These are phyloP conservation scores for Hippopotamyrus pictus DNA, from an alignment of 2,797 vertebrate species.

Conservation along the genomic window DNA sequence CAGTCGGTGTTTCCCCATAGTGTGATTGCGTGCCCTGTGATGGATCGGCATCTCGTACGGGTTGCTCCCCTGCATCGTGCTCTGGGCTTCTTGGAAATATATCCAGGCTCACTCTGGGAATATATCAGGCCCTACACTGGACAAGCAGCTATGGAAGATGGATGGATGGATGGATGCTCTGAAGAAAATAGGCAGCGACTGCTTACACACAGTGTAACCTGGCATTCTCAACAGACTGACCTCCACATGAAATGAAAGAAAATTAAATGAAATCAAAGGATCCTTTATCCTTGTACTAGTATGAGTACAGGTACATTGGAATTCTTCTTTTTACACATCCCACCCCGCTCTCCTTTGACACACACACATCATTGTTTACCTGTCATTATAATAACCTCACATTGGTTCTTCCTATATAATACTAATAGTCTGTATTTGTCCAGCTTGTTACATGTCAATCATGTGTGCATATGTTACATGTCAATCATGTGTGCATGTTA, in stretches of 20 bases:
- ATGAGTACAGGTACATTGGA: neutral
- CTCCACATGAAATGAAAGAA: neutral
- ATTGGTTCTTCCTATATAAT: neutral
- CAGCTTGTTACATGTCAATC: neutral
- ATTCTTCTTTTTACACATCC: neutral
- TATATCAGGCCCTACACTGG: neutral
- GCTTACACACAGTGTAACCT: neutral
- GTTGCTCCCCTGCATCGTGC: neutral
- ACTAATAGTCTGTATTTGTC: neutral
- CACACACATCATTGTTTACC: neutral
- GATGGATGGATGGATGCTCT: neutral
- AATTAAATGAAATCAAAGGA: neutral
- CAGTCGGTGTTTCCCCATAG: neutral
- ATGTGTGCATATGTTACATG: neutral
- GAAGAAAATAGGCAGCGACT: neutral
- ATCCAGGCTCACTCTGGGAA: neutral
- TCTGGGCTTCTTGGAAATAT: neutral
- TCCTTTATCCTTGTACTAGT: neutral
- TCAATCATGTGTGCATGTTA: neutral
- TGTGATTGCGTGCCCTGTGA: neutral
- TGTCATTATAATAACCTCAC: neutral
- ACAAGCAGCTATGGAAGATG: neutral
- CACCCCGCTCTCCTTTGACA: neutral
- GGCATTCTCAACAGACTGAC: neutral
- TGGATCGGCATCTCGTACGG: neutral